Evolutionary conservation across 2,113 vertebrate species (phyloP).

Genomic region (Daphoenositta chrysoptera): DNA sequence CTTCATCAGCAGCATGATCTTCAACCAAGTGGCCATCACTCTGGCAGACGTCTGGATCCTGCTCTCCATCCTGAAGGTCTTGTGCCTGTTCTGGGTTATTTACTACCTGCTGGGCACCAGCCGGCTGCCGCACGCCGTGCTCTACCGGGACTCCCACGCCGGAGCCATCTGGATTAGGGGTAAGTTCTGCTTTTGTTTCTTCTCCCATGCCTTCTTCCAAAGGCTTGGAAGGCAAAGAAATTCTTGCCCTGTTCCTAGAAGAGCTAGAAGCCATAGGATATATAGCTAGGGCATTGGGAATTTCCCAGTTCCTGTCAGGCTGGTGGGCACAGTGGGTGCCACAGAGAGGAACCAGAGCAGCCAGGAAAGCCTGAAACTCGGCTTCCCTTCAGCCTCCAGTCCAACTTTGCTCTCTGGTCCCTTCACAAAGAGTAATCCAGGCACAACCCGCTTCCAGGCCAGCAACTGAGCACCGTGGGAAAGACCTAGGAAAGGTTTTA

Average conservation of each 20-base stretch:
- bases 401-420: fast-evolving
- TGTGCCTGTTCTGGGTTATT: conserved; percentile 78
- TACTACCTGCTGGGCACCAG: conserved; percentile 75
- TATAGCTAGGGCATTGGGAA: not conserved
- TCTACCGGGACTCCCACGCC: conserved; percentile 79
- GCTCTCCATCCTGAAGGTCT: conserved; percentile 78
- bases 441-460: not conserved
- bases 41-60: conserved; percentile 76
- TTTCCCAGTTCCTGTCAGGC: not conserved
- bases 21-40: conserved; percentile 71
- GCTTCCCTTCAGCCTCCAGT: not conserved
- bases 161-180: conserved; percentile 78
- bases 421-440: not conserved
- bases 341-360: not conserved
- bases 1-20: conserved; percentile 79
- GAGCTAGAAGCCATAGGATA: not conserved
- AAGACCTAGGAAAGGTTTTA: not conserved
- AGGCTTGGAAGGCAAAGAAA: not conserved
- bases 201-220: not conserved
- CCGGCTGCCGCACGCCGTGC: conserved; percentile 45
- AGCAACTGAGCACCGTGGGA: not conserved
- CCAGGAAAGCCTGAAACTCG: not conserved
- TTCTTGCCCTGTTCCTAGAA: not conserved
- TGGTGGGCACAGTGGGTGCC: too few species aligned
- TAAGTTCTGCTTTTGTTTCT: conserved; percentile 31